Evolutionary conservation across 1,140 invertebrate genomes (phyloP), one percentile per base, ranked within the genome.

Genomic region (Brachionus plicatilis): DNA sequence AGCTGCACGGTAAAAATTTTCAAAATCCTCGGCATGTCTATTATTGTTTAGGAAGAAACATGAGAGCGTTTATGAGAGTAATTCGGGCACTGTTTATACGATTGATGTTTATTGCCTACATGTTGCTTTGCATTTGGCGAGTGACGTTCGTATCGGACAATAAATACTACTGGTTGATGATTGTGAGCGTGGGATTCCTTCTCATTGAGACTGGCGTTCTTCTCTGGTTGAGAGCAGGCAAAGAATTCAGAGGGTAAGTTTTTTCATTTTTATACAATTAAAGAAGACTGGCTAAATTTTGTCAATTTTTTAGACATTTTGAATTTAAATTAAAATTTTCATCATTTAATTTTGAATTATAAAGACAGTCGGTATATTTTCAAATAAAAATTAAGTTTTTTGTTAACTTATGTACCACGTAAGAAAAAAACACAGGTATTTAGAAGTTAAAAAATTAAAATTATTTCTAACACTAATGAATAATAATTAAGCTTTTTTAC

Each of bases 171-270:
- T 83, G 82, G 82, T 27, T 83, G 24, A 68, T 83, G 41, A 68
- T 83, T 47, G 41, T 83, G 14, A 60, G 65, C 17, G 41, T 83
- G 17, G 82, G 82, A 17, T 83, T 83, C 45, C 37, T 70, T 5
- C 24, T 83, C 0, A 68, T 83, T 4, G 82, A 83, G 37, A 83
- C 82, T 11, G 82, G 29, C 1, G 24, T 83, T 83, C n/a, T 83
- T 29, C 37, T 83, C 20, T 83, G 82, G 82, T 53, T 83, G 2
- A 12, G 82, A 29, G 43, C 60, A 70, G 82, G 82, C 17, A 68
- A 68, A 70, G 82, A 83, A 56, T 83, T 82, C 41, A 82, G 53
- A 65, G 50, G 53, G 79, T 82, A 82, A 82, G 27, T 45, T 17
- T 33, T 79, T 29, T 37, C 41, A 24, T 37, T 43, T 24, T 9